phyloP scores from a whole-genome alignment of 2,113 vertebrate species.

The Poecile atricapillus region DNA sequence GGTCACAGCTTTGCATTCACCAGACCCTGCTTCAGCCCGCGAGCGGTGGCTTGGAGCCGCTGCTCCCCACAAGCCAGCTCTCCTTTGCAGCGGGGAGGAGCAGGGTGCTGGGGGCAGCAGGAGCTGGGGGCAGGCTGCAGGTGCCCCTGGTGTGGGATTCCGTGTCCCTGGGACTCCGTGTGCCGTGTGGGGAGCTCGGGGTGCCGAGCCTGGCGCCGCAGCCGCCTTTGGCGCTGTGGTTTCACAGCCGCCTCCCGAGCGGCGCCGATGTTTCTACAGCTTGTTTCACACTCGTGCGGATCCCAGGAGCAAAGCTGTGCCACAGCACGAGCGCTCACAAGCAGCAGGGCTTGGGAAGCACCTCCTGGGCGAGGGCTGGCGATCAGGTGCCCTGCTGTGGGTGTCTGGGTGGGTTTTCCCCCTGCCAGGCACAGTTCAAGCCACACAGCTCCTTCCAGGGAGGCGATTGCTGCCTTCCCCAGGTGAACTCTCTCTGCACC shows the following conservation, averaged over 20 bases:
- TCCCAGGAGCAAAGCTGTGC: neutral
- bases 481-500: neutral
- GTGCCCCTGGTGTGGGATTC: rapidly evolving
- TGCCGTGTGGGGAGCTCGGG: rapidly evolving
- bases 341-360: neutral
- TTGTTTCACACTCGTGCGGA: neutral
- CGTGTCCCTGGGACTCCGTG: rapidly evolving
- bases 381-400: rapidly evolving
- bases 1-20: neutral
- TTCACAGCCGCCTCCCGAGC: neutral
- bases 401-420: neutral
- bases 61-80: neutral
- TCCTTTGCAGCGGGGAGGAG: neutral
- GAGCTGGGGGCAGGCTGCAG: neutral
- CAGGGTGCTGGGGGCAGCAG: neutral
- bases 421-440: rapidly evolving
- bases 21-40: neutral
- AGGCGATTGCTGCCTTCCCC: neutral
- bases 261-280: rapidly evolving
- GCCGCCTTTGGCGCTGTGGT: rapidly evolving
- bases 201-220: rapidly evolving
- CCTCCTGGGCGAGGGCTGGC: neutral
- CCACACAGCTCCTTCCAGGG: rapidly evolving
- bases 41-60: neutral
- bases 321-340: rapidly evolving